Evolutionary conservation across 2,113 vertebrate genomes (phyloP).

Genomic region (Diadophis punctatus): DNA sequence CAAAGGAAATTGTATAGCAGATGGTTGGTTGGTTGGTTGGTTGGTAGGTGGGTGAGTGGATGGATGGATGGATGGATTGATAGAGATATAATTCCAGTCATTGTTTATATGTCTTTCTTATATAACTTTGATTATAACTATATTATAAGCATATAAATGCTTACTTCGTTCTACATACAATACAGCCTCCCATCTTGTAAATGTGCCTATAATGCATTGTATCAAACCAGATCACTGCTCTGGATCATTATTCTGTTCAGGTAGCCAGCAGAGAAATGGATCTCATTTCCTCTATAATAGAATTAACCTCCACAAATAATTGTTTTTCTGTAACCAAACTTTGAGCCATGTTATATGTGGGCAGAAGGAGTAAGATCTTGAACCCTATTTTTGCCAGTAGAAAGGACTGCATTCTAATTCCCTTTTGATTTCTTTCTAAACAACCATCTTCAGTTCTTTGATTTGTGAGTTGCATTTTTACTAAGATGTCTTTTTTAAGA

Average conservation of each 20-base stretch:
- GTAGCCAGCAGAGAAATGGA: neutral
- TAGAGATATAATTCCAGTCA: neutral
- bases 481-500: neutral
- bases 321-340: neutral
- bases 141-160: neutral
- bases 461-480: neutral
- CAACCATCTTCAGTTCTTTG: neutral
- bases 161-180: neutral
- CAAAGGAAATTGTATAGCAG: neutral
- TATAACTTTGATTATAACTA: neutral
- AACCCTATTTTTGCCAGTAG: neutral
- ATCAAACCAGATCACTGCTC: neutral
- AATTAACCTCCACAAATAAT: neutral
- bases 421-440: too few relatives aligned
- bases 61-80: neutral
- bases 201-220: neutral
- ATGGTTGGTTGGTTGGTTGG: neutral
- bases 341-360: neutral
- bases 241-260: neutral
- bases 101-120: neutral
- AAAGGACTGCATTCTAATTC: neutral
- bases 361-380: neutral
- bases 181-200: neutral
- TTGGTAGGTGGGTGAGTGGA: too few relatives aligned
- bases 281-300: neutral